These are phyloP conservation scores for Champsocephalus esox DNA, from an alignment of 2,797 vertebrate genomes.

Conservation along the genomic window DNA sequence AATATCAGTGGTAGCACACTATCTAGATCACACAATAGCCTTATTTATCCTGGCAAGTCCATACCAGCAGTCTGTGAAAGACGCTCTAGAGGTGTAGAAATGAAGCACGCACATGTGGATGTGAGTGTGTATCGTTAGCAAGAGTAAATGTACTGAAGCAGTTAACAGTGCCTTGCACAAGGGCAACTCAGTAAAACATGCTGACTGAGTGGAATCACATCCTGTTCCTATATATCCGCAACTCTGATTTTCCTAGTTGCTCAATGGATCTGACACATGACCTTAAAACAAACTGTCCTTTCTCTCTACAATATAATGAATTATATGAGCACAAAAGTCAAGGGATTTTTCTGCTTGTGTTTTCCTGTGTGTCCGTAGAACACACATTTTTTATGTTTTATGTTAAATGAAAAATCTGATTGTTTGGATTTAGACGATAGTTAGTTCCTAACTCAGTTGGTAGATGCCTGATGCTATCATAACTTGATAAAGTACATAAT, in stretches of 20 bases:
- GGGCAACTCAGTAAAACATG: constrained; percentile 15
- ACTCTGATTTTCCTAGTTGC: constrained; percentile 25
- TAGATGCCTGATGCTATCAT: constrained; percentile 45
- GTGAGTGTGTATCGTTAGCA: constrained; percentile 18
- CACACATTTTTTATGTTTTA: constrained; percentile 36
- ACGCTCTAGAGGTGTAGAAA: constrained; percentile 3
- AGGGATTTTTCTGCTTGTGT: constrained; percentile 2
- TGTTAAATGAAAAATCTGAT: constrained; percentile 23
- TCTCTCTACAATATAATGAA: constrained; percentile 21
- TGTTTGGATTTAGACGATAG: constrained; percentile 38
- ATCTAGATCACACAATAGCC: constrained; percentile 17
- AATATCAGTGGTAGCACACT: constrained; percentile 5
- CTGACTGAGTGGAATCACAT: constrained; percentile 24
- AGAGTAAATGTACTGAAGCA: constrained; percentile 18
- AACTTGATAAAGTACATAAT: constrained; percentile 36
- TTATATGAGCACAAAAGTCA: constrained; percentile 14
- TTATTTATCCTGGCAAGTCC: constrained; percentile 24
- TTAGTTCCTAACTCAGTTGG: constrained; percentile 49
- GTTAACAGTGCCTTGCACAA: constrained; percentile 48
- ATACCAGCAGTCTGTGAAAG: constrained; percentile 21
- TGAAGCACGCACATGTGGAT: constrained; percentile 29
- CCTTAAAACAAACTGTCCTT: constrained; percentile 30
- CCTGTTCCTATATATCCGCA: constrained; percentile 16
- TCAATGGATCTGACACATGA: constrained; percentile 27
- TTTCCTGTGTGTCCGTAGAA: constrained; percentile 18